Percentiles rank a stretch among this genome's conserved stretches.
Conservation (phyloP, 1,140 invertebrate genomes). For the Drosophila yakuba region DNA sequence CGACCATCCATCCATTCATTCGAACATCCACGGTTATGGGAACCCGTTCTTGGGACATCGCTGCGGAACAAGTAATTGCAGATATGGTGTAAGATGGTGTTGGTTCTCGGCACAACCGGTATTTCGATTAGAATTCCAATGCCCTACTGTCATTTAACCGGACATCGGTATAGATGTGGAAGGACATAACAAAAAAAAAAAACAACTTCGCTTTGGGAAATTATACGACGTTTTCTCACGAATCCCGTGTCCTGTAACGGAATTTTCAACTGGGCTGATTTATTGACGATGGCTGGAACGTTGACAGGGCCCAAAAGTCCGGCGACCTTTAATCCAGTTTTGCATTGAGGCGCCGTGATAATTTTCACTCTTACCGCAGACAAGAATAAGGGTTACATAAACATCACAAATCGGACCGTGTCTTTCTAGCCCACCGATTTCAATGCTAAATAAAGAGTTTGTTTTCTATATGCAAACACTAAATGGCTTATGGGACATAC, state of each 20-base stretch:
- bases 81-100: conserved; percentile 20
- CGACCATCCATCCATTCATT: conserved; percentile 15
- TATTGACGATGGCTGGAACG: conserved; percentile 53
- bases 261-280: conserved; percentile 50
- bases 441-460: conserved; percentile 32
- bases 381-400: conserved; percentile 62
- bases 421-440: conserved; percentile 16
- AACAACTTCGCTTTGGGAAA: conserved; percentile 60
- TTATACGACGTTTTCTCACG: conserved; percentile 69
- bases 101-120: conserved; percentile 51
- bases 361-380: conserved; percentile 41
- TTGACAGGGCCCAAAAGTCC: conserved; percentile 52
- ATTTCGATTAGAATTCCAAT: conserved; percentile 41
- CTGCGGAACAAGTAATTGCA: conserved; percentile 14
- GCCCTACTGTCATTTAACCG: conserved; percentile 47
- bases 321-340: conserved; percentile 64
- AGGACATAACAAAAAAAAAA: conserved; percentile 23
- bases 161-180: conserved; percentile 35
- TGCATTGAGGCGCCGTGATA: conserved; percentile 42
- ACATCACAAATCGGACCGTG: conserved; percentile 21
- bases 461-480: conserved; percentile 33
- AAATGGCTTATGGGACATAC: conserved; percentile 31
- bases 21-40: conserved; percentile 4
- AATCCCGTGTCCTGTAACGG: conserved; percentile 62
- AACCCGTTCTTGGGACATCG: conserved; percentile 18